Percentiles rank a stretch among this genome's conserved stretches.
These are phyloP conservation scores for Balaenoptera acutorostrata DNA, from an alignment of 2,113 vertebrate species.

Conservation along the genomic window DNA sequence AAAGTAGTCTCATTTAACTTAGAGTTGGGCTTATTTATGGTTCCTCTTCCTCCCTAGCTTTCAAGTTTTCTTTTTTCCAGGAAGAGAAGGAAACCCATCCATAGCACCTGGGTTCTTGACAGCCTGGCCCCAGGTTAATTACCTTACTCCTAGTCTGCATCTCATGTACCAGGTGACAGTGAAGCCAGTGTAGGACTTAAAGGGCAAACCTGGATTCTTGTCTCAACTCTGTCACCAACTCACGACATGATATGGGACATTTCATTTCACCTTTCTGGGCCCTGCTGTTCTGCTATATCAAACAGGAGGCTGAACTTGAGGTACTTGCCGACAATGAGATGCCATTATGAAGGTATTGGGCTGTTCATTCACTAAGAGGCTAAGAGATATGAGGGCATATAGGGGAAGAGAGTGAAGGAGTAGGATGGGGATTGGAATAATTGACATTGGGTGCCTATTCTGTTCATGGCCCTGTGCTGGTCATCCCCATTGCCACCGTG, in stretches of 20 bases:
- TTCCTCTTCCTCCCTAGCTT: not conserved
- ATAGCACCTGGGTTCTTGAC: not conserved
- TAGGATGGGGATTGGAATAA: not conserved
- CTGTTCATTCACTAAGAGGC: not conserved
- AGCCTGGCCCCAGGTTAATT: not conserved
- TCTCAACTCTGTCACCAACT: not conserved
- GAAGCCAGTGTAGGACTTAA: not conserved
- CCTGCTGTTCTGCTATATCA: not conserved
- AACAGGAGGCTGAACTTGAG: not conserved
- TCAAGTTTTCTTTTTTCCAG: not conserved
- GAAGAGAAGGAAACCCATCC: not conserved
- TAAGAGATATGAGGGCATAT: not conserved
- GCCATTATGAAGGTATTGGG: not conserved
- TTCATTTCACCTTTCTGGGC: not conserved
- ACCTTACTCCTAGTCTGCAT: not conserved
- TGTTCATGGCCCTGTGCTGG: not conserved
- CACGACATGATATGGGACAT: not conserved
- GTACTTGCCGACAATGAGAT: not conserved
- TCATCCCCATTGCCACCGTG: not conserved
- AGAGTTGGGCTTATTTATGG: not conserved
- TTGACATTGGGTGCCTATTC: not conserved
- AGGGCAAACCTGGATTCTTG: not conserved
- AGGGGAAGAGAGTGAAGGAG: not conserved
- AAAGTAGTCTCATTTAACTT: not conserved
- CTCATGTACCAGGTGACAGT: not conserved